Percentiles rank a stretch among this genome's conserved stretches.
Conservation (phyloP, 2,888 invertebrate genomes). For the Leucozona laternaria region DNA sequence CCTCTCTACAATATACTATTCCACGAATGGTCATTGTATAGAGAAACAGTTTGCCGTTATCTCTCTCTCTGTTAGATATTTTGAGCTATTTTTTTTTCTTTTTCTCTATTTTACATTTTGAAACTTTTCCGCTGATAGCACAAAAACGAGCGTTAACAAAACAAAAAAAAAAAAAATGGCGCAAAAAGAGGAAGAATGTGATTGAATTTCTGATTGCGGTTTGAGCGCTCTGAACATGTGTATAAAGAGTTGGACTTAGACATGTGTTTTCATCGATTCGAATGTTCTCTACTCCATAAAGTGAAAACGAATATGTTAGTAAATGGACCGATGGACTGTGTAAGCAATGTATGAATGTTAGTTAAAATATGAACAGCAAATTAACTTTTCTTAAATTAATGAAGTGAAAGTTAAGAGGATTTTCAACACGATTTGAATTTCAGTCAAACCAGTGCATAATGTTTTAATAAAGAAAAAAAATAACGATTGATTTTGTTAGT, state of each 20-base stretch:
- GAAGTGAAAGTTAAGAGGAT: neutral
- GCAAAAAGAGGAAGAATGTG: constrained; percentile 41
- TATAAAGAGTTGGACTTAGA: constrained; percentile 40
- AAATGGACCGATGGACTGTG: neutral
- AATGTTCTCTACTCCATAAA: neutral
- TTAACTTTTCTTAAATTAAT: constrained; percentile 4
- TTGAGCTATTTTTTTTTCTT: neutral
- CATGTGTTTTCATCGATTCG: constrained; percentile 46
- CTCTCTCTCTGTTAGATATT: constrained; percentile 30
- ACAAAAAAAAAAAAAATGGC: constrained; percentile 34
- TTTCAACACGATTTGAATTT: neutral
- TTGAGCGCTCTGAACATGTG: constrained; percentile 17
- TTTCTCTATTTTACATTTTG: constrained; percentile 34
- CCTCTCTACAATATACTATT: neutral
- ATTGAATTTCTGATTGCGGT: constrained; percentile 56
- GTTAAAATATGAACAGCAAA: constrained; percentile 27
- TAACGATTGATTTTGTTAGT: too few relatives aligned
- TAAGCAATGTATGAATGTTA: neutral
- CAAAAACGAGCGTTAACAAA: constrained; percentile 24
- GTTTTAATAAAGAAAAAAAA: neutral
- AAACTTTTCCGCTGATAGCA: constrained; percentile 69
- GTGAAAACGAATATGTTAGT: neutral
- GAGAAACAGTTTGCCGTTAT: constrained; percentile 64
- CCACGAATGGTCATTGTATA: constrained; percentile 44
- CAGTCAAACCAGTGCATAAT: neutral